These are phyloP conservation scores for Pseudorectes ferrugineus DNA, from an alignment of 2,113 vertebrate genomes.

Conservation along the genomic window DNA sequence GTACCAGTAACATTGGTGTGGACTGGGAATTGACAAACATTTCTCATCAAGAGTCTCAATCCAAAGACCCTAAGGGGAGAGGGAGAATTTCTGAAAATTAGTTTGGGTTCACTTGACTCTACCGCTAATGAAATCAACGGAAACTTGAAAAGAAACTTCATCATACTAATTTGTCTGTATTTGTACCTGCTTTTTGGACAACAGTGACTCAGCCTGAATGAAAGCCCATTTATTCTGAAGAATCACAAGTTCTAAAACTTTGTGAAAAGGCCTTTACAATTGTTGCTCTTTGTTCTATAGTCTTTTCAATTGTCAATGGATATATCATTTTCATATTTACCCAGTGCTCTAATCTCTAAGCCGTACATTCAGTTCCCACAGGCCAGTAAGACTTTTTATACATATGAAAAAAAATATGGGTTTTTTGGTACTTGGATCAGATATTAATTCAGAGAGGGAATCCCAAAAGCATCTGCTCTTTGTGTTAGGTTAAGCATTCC, in stretches of 20 bases:
- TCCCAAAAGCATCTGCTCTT: neutral
- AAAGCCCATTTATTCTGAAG: neutral
- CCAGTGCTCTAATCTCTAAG: neutral
- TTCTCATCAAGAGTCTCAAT: neutral
- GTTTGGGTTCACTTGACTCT: neutral
- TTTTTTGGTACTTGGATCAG: neutral
- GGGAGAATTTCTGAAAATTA: neutral
- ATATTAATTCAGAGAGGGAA: neutral
- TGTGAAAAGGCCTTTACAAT: neutral
- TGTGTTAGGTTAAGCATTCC: neutral
- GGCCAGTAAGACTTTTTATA: neutral
- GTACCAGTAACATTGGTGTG: neutral
- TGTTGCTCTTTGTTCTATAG: neutral
- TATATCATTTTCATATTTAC: neutral
- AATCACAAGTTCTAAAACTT: neutral
- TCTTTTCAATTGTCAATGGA: neutral
- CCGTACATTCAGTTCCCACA: neutral
- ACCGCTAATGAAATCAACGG: neutral
- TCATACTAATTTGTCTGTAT: neutral
- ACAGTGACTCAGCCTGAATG: neutral
- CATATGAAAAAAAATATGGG: accelerated
- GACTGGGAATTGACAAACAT: neutral
- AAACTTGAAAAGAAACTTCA: neutral
- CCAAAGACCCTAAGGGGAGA: neutral
- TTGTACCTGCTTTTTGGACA: neutral